A percentile compares a stretch with the other conserved stretches of the same genome.
Conservation (phyloP, 2,888 invertebrate genomes). For the Microctonus brassicae region DNA sequence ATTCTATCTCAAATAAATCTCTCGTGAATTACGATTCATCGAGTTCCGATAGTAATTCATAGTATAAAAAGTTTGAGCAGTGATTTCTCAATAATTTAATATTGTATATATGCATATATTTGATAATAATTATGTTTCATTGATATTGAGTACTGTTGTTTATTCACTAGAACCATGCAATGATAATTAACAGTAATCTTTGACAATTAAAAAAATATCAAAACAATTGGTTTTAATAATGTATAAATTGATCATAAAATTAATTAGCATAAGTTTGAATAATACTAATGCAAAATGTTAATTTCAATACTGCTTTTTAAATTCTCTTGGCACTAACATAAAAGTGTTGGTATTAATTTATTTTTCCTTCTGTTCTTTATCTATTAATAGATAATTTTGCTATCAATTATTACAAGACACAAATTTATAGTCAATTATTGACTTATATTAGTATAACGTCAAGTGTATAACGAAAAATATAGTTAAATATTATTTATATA, state of each 20-base stretch:
- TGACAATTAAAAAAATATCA: neutral
- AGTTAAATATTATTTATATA: neutral
- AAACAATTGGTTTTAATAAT: neutral
- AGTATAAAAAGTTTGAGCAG: neutral
- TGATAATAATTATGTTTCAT: neutral
- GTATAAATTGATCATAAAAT: neutral
- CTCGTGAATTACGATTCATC: conserved; percentile 65
- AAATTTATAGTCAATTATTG: neutral
- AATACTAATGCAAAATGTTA: neutral
- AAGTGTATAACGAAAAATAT: neutral
- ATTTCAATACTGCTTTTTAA: neutral
- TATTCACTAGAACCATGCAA: neutral
- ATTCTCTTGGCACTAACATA: neutral
- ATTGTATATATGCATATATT: neutral
- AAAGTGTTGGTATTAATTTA: neutral
- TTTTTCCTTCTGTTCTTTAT: neutral
- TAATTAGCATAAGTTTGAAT: neutral
- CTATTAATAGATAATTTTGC: neutral
- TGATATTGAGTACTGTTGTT: neutral
- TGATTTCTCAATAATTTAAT: neutral
- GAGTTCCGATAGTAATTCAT: conserved; percentile 60
- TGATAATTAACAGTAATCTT: neutral
- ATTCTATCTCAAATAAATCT: conserved; percentile 40
- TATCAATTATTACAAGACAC: neutral
- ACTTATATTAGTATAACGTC: neutral